Evolutionary conservation across 2,888 invertebrate species (phyloP).

Genomic region (Drosophila greeni): DNA sequence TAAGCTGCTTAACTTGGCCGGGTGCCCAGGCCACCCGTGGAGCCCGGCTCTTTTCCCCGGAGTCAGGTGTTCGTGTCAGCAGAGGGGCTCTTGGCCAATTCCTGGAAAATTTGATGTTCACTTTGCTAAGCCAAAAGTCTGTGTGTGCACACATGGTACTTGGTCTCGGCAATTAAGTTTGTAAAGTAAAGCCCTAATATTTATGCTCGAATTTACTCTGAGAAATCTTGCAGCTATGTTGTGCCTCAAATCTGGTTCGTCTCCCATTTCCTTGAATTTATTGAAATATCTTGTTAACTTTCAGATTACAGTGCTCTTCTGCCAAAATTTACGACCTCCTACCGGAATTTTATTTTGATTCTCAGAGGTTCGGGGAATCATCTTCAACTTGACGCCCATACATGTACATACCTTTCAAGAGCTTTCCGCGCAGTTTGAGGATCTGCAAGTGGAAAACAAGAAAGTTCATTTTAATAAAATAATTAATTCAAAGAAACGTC

Average conservation of each 20-base stretch:
- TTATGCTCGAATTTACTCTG: not conserved
- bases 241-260: not conserved
- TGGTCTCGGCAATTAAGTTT: slow-evolving; percentile 8
- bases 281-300: slow-evolving; percentile 1
- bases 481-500: slow-evolving; percentile 23
- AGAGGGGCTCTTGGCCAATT: slow-evolving; percentile 19
- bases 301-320: not conserved
- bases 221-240: no score
- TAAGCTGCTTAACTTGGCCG: slow-evolving; percentile 38
- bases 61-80: slow-evolving; percentile 23
- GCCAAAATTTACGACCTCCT: no score
- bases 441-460: slow-evolving; percentile 42
- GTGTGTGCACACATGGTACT: slow-evolving; percentile 7
- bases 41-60: slow-evolving; percentile 1
- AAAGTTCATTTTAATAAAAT: slow-evolving; percentile 29
- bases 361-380: not conserved
- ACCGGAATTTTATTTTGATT: not conserved
- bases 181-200: not conserved
- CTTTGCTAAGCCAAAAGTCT: slow-evolving; percentile 26
- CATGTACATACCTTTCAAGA: slow-evolving; percentile 42
- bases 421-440: not conserved
- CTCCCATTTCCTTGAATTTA: not conserved
- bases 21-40: slow-evolving; percentile 10
- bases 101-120: slow-evolving; percentile 24
- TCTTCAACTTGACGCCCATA: not conserved